Percentiles rank a stretch among this genome's conserved stretches.
phyloP scores from a whole-genome alignment of 2,797 vertebrate species.

The Sebastes ruberrimus region DNA sequence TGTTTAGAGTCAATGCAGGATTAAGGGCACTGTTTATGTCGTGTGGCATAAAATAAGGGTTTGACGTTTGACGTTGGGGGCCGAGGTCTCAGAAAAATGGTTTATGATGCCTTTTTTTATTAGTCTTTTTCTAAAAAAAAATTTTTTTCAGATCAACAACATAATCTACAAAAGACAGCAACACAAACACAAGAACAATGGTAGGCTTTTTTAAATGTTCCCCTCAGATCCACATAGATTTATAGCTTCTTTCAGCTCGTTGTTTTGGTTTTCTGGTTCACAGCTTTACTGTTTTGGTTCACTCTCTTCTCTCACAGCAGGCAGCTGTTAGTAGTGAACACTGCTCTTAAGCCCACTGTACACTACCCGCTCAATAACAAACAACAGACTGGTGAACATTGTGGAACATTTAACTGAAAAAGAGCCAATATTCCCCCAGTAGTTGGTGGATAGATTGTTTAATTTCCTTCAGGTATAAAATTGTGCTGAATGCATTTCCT shows the following conservation, averaged over 20 bases:
- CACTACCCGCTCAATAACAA: background rate
- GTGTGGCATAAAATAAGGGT: background rate
- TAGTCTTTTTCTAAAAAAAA: background rate
- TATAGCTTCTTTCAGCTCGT: background rate
- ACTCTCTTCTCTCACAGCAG: background rate
- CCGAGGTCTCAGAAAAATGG: background rate
- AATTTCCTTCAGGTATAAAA: too few relatives aligned
- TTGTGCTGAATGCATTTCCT: too few relatives aligned
- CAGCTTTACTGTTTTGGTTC: background rate
- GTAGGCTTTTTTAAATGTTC: background rate
- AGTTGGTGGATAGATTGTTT: background rate
- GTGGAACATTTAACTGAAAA: background rate
- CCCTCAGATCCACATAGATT: background rate
- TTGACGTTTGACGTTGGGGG: background rate
- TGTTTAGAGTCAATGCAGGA: conserved; percentile 22
- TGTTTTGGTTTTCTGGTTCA: background rate
- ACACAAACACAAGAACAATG: background rate
- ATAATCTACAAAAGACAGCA: background rate
- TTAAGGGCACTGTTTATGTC: background rate
- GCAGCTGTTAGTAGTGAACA: background rate
- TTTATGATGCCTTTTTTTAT: background rate
- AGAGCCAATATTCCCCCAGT: background rate
- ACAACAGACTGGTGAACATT: background rate
- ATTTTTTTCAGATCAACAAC: background rate
- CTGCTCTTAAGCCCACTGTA: background rate